Base-by-base conservation (phyloP, 2,888 invertebrate genomes). In the Epistrophe grossulariae region DNA sequence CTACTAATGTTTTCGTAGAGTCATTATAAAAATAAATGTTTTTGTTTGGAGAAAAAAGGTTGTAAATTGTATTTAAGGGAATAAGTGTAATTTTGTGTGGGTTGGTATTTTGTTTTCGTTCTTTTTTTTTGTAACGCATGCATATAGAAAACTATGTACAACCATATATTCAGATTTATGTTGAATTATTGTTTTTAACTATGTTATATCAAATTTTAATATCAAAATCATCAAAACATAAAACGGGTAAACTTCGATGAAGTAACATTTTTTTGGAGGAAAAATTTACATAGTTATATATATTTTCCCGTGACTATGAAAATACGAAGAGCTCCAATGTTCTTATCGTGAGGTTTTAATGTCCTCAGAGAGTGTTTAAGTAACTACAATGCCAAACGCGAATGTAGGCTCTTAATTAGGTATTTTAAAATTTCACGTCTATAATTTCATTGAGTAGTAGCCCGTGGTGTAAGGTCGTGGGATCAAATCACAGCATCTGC, bases 31-130 rank as follows among this genome's bases (percentile, higher is more conserved):
- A 38, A 13, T 15, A 24, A 24, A 6, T 1, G 7, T 28, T 28
- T 52, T 52, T 55, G 9, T 55, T 24, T 10, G 31, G 35, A 10
- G 10, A 57, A 35, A 17, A 35, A 57, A 10, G n/a, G 11, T 15
- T 57, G 57, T 4, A n/a, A 1, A 31, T 57, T 35, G 31, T 35
- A 35, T 59, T 31, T 59, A 17, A 5, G 35, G 35, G 10, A n/a
- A 35, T 35, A 35, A 24, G 13, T 59, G 35, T 59, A 38, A 35
- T 38, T 59, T 4, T 59, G 38, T 38, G 35, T 59, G 17, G 59
- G 59, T 35, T 57, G 35, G 57, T 57, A 35, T 57, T 57, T 35
- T 57, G 35, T 19, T 31, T 19, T 55, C 7, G 24, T 28, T 57
- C n/a, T n/a, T 38, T 9, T 57, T 19, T 31, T 13, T 57, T 28